phyloP scores from a whole-genome alignment of 2,888 invertebrate species.

The Andrena praecox region DNA sequence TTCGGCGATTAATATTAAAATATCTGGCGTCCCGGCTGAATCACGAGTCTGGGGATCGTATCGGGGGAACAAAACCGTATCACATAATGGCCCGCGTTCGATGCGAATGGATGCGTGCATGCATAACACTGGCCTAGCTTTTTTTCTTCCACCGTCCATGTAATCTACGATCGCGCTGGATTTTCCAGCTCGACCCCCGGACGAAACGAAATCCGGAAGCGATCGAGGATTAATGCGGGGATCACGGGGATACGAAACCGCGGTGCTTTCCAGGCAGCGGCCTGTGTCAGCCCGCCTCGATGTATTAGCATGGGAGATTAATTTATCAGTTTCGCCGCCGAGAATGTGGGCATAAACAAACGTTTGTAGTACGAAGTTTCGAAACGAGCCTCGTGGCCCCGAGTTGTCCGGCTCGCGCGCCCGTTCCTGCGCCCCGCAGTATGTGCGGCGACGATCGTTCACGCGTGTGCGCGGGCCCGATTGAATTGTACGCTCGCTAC shows the following conservation, averaged over 20 bases:
- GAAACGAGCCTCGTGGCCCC: conserved; percentile 65
- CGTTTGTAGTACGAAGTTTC: conserved; percentile 61
- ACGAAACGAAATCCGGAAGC: conserved; percentile 69
- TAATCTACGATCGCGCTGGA: conserved; percentile 9
- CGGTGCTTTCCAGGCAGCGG: conserved; percentile 47
- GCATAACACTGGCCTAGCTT: too few species aligned
- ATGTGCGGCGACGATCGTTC: not conserved
- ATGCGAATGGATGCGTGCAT: conserved; percentile 29
- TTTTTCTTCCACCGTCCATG: not conserved
- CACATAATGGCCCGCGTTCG: conserved; percentile 6
- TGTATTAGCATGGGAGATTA: conserved; percentile 74
- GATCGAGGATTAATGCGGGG: conserved; percentile 67
- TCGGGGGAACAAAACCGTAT: conserved; percentile 24
- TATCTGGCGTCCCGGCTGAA: not conserved
- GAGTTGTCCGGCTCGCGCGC: conserved; percentile 30
- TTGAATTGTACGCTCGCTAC: conserved; percentile 67
- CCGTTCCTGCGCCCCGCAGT: conserved; percentile 4
- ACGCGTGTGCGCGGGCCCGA: conserved; percentile 32
- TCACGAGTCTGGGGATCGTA: not conserved
- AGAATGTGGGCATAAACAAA: conserved; percentile 70
- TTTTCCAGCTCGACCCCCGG: conserved; percentile 34
- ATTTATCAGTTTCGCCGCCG: conserved; percentile 69
- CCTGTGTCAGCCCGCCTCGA: conserved; percentile 54
- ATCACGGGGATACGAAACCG: conserved; percentile 60
- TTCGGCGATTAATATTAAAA: conserved; percentile 16